A percentile compares a stretch with the other conserved stretches of the same genome.
These are phyloP conservation scores for Cynopterus brachyotis DNA, from an alignment of 2,113 vertebrate genomes.

Conservation along the genomic window DNA sequence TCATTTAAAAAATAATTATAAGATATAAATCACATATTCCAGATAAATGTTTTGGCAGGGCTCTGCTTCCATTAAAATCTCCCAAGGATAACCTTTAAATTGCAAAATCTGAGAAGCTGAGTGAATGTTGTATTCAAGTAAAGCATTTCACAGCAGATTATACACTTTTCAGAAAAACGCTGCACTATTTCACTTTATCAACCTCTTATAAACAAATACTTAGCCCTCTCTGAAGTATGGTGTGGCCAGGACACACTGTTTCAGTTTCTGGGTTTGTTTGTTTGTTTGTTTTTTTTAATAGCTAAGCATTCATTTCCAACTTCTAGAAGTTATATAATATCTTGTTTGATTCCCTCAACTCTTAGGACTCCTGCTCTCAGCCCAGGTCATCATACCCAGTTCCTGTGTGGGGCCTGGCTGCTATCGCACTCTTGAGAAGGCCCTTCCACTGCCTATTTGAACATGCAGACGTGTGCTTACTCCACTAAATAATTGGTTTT, in stretches of 20 bases:
- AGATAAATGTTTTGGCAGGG: conserved; percentile 34
- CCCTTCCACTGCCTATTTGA: background rate
- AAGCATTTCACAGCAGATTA: conserved; percentile 3
- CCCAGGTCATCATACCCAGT: background rate
- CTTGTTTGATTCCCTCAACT: background rate
- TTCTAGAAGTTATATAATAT: conserved; percentile 27
- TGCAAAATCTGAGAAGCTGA: conserved; percentile 10
- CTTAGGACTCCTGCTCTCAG: background rate
- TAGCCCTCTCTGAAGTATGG: background rate
- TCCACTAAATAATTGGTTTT: background rate
- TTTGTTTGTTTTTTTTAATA: background rate
- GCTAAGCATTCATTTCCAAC: background rate
- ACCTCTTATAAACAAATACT: background rate
- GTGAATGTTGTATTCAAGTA: background rate
- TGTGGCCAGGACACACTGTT: background rate
- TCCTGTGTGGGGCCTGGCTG: background rate
- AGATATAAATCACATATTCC: conserved; percentile 37
- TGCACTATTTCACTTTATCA: background rate
- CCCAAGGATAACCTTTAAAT: background rate
- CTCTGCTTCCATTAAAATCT: background rate
- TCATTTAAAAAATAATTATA: conserved; percentile 55
- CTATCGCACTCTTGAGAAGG: background rate
- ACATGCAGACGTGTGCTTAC: background rate
- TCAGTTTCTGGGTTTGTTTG: background rate
- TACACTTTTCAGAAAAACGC: background rate